A percentile compares a stretch with the other conserved stretches of the same genome.
phyloP scores from a whole-genome alignment of 1,140 invertebrate genomes.

The Daktulosphaira vitifoliae region DNA sequence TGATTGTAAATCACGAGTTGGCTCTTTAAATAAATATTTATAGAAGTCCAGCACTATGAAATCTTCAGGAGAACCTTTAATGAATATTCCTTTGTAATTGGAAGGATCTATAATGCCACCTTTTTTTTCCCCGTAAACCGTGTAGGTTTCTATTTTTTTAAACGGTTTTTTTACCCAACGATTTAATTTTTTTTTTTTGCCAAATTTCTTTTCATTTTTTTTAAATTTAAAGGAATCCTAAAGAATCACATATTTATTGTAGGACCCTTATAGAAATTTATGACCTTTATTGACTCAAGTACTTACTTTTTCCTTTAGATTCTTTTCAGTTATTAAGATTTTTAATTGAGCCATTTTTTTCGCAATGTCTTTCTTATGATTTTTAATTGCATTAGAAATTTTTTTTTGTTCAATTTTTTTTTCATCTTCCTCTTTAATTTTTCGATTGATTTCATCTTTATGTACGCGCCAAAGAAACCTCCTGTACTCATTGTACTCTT shows the following conservation, averaged over 20 bases:
- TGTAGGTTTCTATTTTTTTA: slow-evolving; percentile 14
- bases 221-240: neutral
- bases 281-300: too few species aligned
- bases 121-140: neutral
- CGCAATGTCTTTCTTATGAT: neutral
- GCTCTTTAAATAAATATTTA: neutral
- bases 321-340: too few species aligned
- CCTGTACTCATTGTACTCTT: slow-evolving; percentile 4
- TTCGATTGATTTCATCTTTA: neutral
- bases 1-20: too few species aligned
- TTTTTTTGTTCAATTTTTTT: neutral
- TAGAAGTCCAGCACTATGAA: neutral
- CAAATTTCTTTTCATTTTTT: neutral
- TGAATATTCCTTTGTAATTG: slow-evolving; percentile 1
- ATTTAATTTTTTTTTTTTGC: neutral
- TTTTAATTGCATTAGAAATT: neutral
- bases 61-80: slow-evolving; percentile 6
- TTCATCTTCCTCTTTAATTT: neutral
- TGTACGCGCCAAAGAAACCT: neutral
- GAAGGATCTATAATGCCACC: neutral
- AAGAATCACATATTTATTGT: neutral
- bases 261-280: neutral
- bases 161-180: neutral
- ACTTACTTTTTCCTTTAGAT: too few species aligned
- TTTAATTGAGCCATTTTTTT: neutral